Percentiles rank a stretch among this genome's conserved stretches.
phyloP scores from a whole-genome alignment of 2,113 vertebrate genomes.

The Podarcis muralis region DNA sequence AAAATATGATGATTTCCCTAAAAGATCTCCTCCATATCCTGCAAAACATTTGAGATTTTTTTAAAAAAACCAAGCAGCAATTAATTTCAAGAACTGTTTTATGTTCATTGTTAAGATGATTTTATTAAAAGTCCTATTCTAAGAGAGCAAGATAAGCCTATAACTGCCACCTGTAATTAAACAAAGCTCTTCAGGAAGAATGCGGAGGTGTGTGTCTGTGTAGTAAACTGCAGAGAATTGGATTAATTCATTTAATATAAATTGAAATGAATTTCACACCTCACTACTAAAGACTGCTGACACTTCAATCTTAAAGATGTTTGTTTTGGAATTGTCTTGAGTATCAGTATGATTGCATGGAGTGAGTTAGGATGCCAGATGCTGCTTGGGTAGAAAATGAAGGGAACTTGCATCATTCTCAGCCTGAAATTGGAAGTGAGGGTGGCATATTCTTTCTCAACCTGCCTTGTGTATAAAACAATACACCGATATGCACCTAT shows the following conservation, averaged over 20 bases:
- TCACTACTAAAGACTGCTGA: not conserved
- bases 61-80: conserved; percentile 27
- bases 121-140: conserved; percentile 66
- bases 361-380: not conserved
- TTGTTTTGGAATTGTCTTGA: not conserved
- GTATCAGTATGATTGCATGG: not conserved
- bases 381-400: not conserved
- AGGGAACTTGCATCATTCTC: not conserved
- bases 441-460: not conserved
- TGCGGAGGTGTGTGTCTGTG: conserved; percentile 12
- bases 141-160: conserved; percentile 36
- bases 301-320: not conserved
- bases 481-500: conserved; percentile 19
- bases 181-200: conserved; percentile 47
- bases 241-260: not conserved
- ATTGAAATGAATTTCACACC: not conserved
- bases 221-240: not conserved
- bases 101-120: conserved; percentile 42
- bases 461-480: conserved; percentile 22
- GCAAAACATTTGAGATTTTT: not conserved
- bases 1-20: conserved; percentile 17
- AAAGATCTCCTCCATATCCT: not conserved
- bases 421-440: not conserved
- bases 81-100: conserved; percentile 28
- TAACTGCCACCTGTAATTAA: conserved; percentile 53